Evolutionary conservation across 2,797 vertebrate species (phyloP), one percentile per base, ranked within the genome.

Genomic region (Odontamblyopus lacepedii): DNA sequence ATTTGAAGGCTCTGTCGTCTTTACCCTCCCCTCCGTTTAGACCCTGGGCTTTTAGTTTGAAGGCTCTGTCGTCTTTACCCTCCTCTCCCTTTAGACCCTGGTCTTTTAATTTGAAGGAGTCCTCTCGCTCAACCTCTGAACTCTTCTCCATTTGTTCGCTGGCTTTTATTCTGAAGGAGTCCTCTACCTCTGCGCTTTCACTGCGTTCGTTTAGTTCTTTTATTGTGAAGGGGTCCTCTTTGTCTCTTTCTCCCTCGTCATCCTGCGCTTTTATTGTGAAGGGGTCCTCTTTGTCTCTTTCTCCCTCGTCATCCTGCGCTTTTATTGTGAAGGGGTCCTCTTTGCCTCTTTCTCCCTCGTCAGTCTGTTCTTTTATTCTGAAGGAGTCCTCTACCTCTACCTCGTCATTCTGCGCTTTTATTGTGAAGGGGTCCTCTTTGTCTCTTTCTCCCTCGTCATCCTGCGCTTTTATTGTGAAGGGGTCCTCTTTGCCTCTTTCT

Each of bases 381-480:
- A n/a, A n/a, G n/a, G n/a, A n/a, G n/a, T n/a, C n/a, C n/a, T n/a
- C n/a, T n/a, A n/a, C n/a, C n/a, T n/a, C n/a, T n/a, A n/a, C n/a
- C n/a, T n/a, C n/a, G n/a, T 30, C 30, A 30, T 2, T 30, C 0
- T 5, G 41, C 23, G 5, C 7, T 60, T 18, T 30, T 60, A 30
- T 30, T 60, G 16, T 16, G 15, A 7, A 1, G 5, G 13, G 6
- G 13, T 60, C 57, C 27, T 29, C 27, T 60, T n/a, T 32, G 13
- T 73, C 72, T 61, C 68, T 74, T n/a, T n/a, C n/a, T n/a, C n/a
- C n/a, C n/a, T n/a, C n/a, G n/a, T 30, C 30, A 30, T 2, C 1
- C 0, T 5, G 41, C 23, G 5, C 7, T 60, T 18, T 30, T 60
- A 30, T 30, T 60, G 16, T 16, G 15, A 7, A 1, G 5, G 13